Conservation (phyloP, 2,888 invertebrate species). For the Cephus sareptanus region DNA sequence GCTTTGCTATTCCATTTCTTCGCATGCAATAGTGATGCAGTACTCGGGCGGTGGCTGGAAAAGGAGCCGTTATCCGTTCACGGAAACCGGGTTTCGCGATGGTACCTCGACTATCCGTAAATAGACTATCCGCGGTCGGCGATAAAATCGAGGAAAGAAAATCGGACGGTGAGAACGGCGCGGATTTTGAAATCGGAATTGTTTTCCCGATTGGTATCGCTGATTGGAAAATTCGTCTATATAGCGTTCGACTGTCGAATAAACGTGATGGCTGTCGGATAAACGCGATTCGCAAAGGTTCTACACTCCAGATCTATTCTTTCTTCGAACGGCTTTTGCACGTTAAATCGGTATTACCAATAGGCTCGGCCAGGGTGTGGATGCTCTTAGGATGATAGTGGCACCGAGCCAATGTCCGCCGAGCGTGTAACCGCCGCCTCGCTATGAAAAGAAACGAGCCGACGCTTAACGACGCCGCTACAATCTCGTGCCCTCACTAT, state of each 20-base stretch:
- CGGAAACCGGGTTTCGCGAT: constrained; percentile 16
- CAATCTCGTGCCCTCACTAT: neutral
- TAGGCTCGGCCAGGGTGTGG: neutral
- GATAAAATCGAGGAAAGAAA: neutral
- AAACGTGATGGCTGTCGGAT: neutral
- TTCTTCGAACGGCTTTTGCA: constrained; percentile 36
- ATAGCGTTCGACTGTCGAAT: neutral
- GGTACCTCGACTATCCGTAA: neutral
- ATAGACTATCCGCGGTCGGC: neutral
- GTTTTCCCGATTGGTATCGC: neutral
- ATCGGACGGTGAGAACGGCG: neutral
- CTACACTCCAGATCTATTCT: constrained; percentile 10
- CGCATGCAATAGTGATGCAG: constrained; percentile 52
- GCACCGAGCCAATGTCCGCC: constrained; percentile 48
- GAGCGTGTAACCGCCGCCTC: constrained; percentile 17
- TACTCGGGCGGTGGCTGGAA: constrained; percentile 25
- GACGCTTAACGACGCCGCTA: constrained; percentile 6
- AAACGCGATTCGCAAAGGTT: neutral
- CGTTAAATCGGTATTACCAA: constrained; percentile 52
- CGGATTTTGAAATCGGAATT: neutral
- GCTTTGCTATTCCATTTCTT: constrained; percentile 53
- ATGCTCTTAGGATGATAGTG: constrained; percentile 38
- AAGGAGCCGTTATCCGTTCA: constrained; percentile 21
- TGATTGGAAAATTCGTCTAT: neutral
- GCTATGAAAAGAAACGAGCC: constrained; percentile 6